Base-by-base conservation (phyloP, 2,113 vertebrate genomes). In the Cavia aperea region DNA sequence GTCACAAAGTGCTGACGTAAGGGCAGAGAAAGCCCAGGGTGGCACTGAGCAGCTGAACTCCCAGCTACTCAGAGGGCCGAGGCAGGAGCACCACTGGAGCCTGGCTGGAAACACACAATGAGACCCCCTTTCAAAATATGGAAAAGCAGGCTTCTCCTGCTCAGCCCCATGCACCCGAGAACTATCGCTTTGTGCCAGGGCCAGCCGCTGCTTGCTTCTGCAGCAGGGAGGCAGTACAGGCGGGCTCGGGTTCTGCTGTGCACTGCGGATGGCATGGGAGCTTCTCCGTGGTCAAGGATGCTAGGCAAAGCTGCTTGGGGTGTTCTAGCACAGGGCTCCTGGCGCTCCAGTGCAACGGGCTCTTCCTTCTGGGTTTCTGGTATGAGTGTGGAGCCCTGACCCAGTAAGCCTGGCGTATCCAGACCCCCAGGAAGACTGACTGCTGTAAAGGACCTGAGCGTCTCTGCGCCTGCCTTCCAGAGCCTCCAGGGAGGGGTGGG, bases 141-240 rank as follows among this genome's bases (percentile, higher is more conserved):
- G 16, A 56, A 54, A 54, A 16, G 16, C 56, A 56, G 58, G 31
- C n/a, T 60, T 51, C 49, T 54, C 12, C 26, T 1, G 2, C 36
- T 33, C 1, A 29, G 88, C 84, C 88, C 19, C 29, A 5, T 0
- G 46, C 39, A 56, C 15, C 4, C 2, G 4, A 60, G 70, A 65
- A 49, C 29, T 2, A 7, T 2, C 0, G 0, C 19, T 43, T 24
- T 33, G 3, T 4, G 33, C 0, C 3, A 72, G 18, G 60, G 7
- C 19, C 81, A 18, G 68, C 46, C 18, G 49, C 43, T 29, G 58
- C 43, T 31, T 16, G 0, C 13, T 14, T 31, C 43, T 6, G 21
- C 4, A 4, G 75, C n/a, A 21, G 15, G 7, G 5, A 26, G 12
- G 16, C 6, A 18, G 13, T 1, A 14, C 1, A 5, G 13, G 26